These are phyloP conservation scores for Thunnus thynnus DNA, from an alignment of 2,113 vertebrate genomes.

Conservation along the genomic window DNA sequence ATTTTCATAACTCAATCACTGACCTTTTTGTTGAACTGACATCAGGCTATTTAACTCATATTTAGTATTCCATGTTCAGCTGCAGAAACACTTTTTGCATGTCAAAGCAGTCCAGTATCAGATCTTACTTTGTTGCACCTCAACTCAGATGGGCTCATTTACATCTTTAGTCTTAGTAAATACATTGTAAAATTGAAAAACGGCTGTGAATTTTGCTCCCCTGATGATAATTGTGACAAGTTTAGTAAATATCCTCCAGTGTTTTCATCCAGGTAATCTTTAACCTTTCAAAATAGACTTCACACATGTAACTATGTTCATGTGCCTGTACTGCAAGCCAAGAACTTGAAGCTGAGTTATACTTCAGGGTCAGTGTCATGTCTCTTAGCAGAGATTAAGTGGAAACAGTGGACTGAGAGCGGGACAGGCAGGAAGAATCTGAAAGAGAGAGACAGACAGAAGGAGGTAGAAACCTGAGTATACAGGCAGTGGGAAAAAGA, in stretches of 20 bases:
- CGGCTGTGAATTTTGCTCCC: no score
- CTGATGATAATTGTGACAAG: no score
- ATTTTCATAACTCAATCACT: no score
- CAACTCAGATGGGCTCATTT: no score
- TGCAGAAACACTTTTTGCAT: no score
- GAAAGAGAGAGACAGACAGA: conserved; percentile 15
- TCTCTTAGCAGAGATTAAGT: conserved; percentile 22
- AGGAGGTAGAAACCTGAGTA: not conserved
- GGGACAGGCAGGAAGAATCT: conserved; percentile 4
- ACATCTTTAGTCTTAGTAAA: no score
- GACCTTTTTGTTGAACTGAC: no score
- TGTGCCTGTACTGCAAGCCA: not conserved
- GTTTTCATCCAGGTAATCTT: not conserved
- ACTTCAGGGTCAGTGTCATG: conserved; percentile 21
- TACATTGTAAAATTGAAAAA: no score
- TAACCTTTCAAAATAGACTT: not conserved
- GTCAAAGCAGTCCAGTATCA: no score
- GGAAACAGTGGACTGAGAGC: conserved; percentile 5
- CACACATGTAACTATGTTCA: not conserved
- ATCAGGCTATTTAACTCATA: no score
- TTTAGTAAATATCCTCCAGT: not conserved
- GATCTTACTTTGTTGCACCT: no score
- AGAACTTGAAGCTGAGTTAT: conserved; percentile 23
- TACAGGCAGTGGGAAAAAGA: not conserved
- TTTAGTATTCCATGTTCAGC: no score